Evolutionary conservation across 2,888 invertebrate species (phyloP).

Genomic region (Callosobruchus maculatus): DNA sequence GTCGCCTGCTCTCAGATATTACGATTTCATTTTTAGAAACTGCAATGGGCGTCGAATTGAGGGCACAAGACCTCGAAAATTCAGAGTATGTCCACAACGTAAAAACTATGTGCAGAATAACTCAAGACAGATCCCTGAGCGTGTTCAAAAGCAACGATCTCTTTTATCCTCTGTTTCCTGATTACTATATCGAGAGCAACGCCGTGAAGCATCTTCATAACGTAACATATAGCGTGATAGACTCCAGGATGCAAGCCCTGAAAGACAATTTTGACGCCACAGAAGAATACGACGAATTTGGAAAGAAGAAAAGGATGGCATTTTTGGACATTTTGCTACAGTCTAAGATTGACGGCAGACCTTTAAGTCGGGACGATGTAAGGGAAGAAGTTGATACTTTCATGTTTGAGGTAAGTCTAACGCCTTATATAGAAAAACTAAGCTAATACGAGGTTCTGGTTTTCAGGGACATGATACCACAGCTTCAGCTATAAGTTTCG

Average conservation of each 20-base stretch:
- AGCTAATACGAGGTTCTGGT: too few species aligned
- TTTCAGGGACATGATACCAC: slow-evolving; percentile 50
- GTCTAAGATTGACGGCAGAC: slow-evolving; percentile 55
- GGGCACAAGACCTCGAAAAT: background rate
- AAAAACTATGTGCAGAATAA: slow-evolving; percentile 3
- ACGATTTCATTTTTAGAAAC: slow-evolving; percentile 5
- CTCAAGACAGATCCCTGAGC: background rate
- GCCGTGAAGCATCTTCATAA: slow-evolving; percentile 26
- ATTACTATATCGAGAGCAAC: slow-evolving; percentile 53
- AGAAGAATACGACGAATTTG: slow-evolving; percentile 5
- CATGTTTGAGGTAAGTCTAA: slow-evolving; percentile 71
- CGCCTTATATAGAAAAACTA: too few species aligned
- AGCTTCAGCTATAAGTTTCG: slow-evolving; percentile 48
- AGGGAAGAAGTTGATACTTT: slow-evolving; percentile 71
- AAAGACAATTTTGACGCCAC: slow-evolving; percentile 30
- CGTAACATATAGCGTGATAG: background rate
- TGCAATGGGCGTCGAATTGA: slow-evolving; percentile 1
- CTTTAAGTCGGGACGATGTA: slow-evolving; percentile 58
- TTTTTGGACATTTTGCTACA: slow-evolving; percentile 64
- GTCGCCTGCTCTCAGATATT: too few species aligned
- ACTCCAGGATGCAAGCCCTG: slow-evolving; percentile 38
- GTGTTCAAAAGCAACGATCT: slow-evolving; percentile 42
- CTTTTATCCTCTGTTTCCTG: slow-evolving; percentile 54
- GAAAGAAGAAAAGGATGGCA: slow-evolving; percentile 57
- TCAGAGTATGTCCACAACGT: background rate